phyloP scores from a whole-genome alignment of 2,888 invertebrate genomes.

The Atrina japonica region DNA sequence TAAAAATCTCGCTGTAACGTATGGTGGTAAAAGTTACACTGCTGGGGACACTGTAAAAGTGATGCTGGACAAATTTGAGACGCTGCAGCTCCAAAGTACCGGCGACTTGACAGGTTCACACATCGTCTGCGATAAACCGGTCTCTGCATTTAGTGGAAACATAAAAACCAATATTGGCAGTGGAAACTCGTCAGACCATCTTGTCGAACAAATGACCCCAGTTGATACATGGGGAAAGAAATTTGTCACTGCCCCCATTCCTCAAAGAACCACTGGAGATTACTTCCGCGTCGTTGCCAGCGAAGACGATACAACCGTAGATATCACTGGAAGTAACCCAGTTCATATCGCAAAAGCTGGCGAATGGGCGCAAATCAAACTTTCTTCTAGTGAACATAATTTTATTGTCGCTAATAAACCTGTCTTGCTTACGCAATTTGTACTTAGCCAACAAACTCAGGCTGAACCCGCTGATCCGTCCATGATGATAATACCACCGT shows the following conservation, averaged over 20 bases:
- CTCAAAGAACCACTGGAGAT: slow-evolving; percentile 66
- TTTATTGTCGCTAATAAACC: slow-evolving; percentile 49
- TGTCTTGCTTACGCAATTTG: slow-evolving; percentile 62
- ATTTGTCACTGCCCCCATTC: slow-evolving; percentile 69
- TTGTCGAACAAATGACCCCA: slow-evolving; percentile 69
- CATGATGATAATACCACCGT: slow-evolving; percentile 65
- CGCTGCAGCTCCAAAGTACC: slow-evolving; percentile 49
- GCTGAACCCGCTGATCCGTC: slow-evolving; percentile 64
- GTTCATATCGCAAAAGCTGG: slow-evolving; percentile 37
- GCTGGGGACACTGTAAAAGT: slow-evolving; percentile 53
- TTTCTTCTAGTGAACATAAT: slow-evolving; percentile 46
- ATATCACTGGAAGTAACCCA: slow-evolving; percentile 37
- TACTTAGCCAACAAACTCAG: slow-evolving; percentile 53
- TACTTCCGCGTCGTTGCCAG: slow-evolving; percentile 62
- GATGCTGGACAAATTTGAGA: slow-evolving; percentile 50
- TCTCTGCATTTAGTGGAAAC: slow-evolving; percentile 68
- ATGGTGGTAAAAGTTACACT: slow-evolving; percentile 47
- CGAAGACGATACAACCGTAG: slow-evolving; percentile 53
- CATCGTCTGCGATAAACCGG: slow-evolving; percentile 58
- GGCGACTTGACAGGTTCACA: slow-evolving; percentile 70
- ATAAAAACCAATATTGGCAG: slow-evolving; percentile 51
- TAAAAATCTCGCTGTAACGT: slow-evolving; percentile 44
- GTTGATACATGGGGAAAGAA: slow-evolving; percentile 70
- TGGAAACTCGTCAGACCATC: slow-evolving; percentile 50
- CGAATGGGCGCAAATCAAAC: slow-evolving; percentile 34